Conservation (phyloP, 1,140 invertebrate genomes). For the Diachasmimorpha longicaudata region DNA sequence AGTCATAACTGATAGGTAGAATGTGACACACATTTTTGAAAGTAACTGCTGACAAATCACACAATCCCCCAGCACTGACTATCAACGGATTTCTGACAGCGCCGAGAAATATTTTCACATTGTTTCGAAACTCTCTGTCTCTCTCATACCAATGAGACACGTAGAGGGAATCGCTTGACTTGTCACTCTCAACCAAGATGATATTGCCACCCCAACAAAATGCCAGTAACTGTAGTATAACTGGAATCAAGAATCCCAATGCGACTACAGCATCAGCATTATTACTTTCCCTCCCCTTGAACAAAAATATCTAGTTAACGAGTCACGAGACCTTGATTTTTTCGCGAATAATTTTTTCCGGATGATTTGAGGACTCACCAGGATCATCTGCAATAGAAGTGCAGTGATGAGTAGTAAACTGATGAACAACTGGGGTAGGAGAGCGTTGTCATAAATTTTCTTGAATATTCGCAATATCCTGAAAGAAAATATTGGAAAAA, state of each 20-base stretch:
- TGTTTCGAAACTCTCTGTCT: not conserved
- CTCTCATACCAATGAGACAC: not conserved
- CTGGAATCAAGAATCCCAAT: not conserved
- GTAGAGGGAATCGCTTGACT: not conserved
- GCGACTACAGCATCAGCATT: not conserved
- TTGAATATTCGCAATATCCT: not conserved
- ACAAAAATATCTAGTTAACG: not conserved
- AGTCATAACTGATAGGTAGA: no score
- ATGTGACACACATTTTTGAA: not conserved
- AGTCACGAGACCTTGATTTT: no score
- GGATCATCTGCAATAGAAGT: not conserved
- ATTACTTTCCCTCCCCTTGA: not conserved
- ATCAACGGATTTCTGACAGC: not conserved
- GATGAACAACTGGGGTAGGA: not conserved
- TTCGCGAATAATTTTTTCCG: no score
- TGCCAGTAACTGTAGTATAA: not conserved
- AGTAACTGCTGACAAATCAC: not conserved
- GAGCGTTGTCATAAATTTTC: not conserved
- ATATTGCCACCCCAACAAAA: conserved; percentile 1
- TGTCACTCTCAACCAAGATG: not conserved
- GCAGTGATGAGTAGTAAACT: not conserved
- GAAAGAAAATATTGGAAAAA: not conserved
- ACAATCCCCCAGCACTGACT: not conserved
- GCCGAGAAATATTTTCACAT: not conserved
- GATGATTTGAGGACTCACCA: not conserved